A percentile compares a stretch with the other conserved stretches of the same genome.
Evolutionary conservation across 2,797 vertebrate species (phyloP).

Genomic region (Loriculus beryllinus): DNA sequence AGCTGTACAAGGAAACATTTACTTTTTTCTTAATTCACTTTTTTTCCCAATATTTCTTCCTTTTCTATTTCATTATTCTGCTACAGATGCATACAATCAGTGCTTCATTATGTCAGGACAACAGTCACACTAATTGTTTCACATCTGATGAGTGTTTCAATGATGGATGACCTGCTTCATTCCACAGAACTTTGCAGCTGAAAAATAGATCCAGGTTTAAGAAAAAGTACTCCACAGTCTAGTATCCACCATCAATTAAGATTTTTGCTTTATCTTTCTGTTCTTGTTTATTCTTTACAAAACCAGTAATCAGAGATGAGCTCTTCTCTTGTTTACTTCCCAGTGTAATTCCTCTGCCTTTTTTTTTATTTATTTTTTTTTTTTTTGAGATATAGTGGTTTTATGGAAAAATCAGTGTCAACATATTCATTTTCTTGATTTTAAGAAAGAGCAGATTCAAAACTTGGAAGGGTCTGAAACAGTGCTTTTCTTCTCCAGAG

Average conservation of each 20-base stretch:
- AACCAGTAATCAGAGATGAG: neutral
- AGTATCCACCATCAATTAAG: neutral
- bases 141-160: neutral
- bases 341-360: neutral
- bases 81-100: neutral
- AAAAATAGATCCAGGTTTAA: neutral
- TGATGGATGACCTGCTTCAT: slow-evolving; percentile 34
- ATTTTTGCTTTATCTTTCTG: neutral
- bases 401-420: neutral
- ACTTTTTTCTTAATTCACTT: neutral
- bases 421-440: neutral
- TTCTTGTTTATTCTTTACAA: neutral
- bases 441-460: neutral
- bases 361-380: neutral
- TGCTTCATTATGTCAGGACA: slow-evolving; percentile 43
- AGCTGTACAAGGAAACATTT: neutral
- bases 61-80: neutral
- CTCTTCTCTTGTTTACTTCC: neutral
- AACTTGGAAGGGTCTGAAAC: neutral
- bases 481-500: neutral
- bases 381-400: neutral
- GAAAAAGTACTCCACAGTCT: neutral
- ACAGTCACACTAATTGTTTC: slow-evolving; percentile 43
- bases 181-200: neutral
- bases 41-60: neutral